A percentile compares a stretch with the other conserved stretches of the same genome.
These are phyloP conservation scores for Cosmia trapezina DNA, from an alignment of 2,888 invertebrate species.

Conservation along the genomic window DNA sequence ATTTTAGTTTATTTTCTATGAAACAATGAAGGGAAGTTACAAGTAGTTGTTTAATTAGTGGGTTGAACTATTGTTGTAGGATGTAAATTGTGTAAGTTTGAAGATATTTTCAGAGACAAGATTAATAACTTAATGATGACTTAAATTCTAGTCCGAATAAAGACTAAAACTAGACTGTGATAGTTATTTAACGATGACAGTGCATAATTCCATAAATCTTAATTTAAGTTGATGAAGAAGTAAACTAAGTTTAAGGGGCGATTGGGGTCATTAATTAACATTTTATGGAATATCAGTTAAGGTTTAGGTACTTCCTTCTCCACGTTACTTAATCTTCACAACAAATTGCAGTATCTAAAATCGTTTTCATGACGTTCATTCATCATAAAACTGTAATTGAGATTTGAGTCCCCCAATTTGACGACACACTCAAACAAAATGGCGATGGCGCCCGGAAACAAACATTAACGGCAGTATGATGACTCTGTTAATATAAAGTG, in stretches of 20 bases:
- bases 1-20: conserved; percentile 8
- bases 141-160: background rate
- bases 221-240: background rate
- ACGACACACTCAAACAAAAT: conserved; percentile 72
- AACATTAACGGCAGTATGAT: conserved; percentile 68
- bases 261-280: conserved; percentile 2
- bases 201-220: background rate
- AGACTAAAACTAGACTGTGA: background rate
- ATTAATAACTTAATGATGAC: background rate
- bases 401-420: conserved; percentile 71
- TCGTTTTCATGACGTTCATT: conserved; percentile 56
- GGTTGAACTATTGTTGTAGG: background rate
- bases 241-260: background rate
- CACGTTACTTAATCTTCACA: background rate
- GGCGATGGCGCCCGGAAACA: conserved; percentile 69
- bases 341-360: conserved; percentile 51
- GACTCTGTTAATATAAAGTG: conserved; percentile 72
- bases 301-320: background rate
- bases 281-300: background rate
- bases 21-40: conserved; percentile 22
- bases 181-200: background rate
- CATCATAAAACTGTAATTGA: conserved; percentile 67
- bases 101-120: background rate
- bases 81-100: conserved; percentile 4
- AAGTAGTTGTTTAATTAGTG: conserved; percentile 23